Base-by-base conservation (phyloP, 2,113 vertebrate species). In the Eubucco bourcierii region DNA sequence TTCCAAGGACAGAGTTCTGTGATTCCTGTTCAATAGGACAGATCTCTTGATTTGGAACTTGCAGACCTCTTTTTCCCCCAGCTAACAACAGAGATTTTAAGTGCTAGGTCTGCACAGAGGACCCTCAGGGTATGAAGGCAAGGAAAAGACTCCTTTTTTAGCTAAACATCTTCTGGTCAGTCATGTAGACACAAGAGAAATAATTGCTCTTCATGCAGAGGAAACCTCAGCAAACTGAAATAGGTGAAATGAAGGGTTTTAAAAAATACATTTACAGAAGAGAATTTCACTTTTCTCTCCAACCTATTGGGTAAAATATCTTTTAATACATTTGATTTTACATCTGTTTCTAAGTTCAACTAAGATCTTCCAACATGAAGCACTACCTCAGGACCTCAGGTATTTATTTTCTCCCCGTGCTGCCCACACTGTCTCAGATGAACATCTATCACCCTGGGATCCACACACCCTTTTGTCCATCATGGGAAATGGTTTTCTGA, bases 401-500 rank as follows among this genome's bases (percentile, higher is more conserved):
- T 17, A 65, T 58, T 65, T 39, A 14, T 59, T 93, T 61, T 60
- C 58, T 86, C 65, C 46, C 31, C 4, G 2, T 59, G 37, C 61
- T 85, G 58, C 72, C 65, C 79, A 53, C n/a, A n/a, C 53, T 65
- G 68, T 52, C 76, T 80, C 88, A 76, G 86, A 37, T 14, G 47
- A 87, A 46, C 75, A 91, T 78, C 31, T 27, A 72, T 92, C 91
- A 91, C 29, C 6, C 3, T 4, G 33, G 61, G 85, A 94, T 68
- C 58, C 0, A 0, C 9, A 9, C 0, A 0, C 56, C 64, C 39
- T 82, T 66, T 91, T 68, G 68, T 87, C 84, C 89, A 83, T 87
- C 72, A 65, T 37, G 64, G 82, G 71, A 96, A 93, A 90, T 2
- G 2, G 79, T 88, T 91, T 97, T 95, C 88, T 85, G 85, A 90